Base-by-base conservation (phyloP, 1,140 invertebrate genomes). In the Drosophila lacertosa region DNA sequence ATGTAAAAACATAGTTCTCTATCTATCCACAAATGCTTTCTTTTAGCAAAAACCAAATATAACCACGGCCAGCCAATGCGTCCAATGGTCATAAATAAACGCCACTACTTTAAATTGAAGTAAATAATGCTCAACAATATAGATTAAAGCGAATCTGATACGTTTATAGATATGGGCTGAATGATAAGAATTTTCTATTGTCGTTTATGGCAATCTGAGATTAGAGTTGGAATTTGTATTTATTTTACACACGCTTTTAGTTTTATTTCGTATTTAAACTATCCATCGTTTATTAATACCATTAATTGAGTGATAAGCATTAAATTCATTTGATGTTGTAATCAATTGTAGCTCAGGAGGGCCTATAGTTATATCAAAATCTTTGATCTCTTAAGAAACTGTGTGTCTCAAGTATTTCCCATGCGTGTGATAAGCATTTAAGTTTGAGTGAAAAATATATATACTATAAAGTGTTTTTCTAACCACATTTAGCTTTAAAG, bases 71-170 rank as follows among this genome's bases (percentile, higher is more conserved):
- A 32, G 18, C 11, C 0, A n/a, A n/a, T n/a, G n/a, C n/a, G n/a
- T n/a, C n/a, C 11, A 10, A 26, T 16, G 15, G 0, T 32, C 32
- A 26, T 51, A 66, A 70, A 64, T 70, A 18, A 64, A 42, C 1
- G 55, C 2, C 33, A 33, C 47, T 53, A 53, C 44, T 68, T 73
- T 42, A 68, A 73, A 68, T 40, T 62, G 40, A 68, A 50, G 35
- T 60, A 55, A 62, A 68, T 68, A 59, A 62, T 67, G 26, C 42
- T 13, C 48, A 71, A 72, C 54, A 60, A 72, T 68, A 53, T 35
- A 72, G 63, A 73, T 73, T 67, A 62, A 54, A 20, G 32, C 33
- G 20, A n/a, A 50, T n/a, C 47, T 45, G 63, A 71, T 66, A 54
- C 54, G 63, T n/a, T 47, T 59, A 37, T n/a, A 45, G 69, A 72